A percentile compares a stretch with the other conserved stretches of the same genome.
Evolutionary conservation across 1,140 invertebrate genomes (phyloP).

Genomic region (Mesaphorura yosii): DNA sequence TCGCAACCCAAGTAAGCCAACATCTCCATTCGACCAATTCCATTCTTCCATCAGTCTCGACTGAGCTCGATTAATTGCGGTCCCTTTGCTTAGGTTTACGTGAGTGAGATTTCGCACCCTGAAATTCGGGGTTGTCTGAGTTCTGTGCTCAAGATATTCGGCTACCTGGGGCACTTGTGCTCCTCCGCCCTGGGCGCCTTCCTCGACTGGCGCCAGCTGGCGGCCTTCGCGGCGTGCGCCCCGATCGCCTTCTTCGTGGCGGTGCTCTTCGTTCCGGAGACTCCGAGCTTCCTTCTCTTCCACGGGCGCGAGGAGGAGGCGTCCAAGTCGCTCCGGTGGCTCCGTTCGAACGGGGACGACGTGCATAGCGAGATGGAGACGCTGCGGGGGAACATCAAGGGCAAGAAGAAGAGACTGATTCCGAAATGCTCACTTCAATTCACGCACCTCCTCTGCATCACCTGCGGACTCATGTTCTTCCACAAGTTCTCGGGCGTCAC

Average conservation of each 20-base stretch:
- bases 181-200: constrained; percentile 68
- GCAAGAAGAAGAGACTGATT: constrained; percentile 36
- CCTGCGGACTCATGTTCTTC: constrained; percentile 72
- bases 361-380: constrained; percentile 54
- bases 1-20: constrained; percentile 56
- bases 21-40: neutral
- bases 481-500: constrained; percentile 69
- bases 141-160: constrained; percentile 60
- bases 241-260: constrained; percentile 41
- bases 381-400: constrained; percentile 51
- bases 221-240: constrained; percentile 58
- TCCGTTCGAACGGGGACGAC: constrained; percentile 59
- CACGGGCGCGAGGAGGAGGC: constrained; percentile 64
- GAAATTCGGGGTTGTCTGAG: constrained; percentile 71
- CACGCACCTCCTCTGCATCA: constrained; percentile 58
- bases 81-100: constrained; percentile 59
- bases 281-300: constrained; percentile 63
- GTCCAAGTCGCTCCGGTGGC: constrained; percentile 57
- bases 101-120: constrained; percentile 78
- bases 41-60: neutral
- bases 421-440: constrained; percentile 32
- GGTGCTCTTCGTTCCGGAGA: constrained; percentile 57
- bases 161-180: constrained; percentile 70
- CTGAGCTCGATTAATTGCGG: too few species aligned
- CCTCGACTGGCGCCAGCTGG: constrained; percentile 66